Conservation (phyloP, 2,888 invertebrate species). For the Minunthozetes semirufus region DNA sequence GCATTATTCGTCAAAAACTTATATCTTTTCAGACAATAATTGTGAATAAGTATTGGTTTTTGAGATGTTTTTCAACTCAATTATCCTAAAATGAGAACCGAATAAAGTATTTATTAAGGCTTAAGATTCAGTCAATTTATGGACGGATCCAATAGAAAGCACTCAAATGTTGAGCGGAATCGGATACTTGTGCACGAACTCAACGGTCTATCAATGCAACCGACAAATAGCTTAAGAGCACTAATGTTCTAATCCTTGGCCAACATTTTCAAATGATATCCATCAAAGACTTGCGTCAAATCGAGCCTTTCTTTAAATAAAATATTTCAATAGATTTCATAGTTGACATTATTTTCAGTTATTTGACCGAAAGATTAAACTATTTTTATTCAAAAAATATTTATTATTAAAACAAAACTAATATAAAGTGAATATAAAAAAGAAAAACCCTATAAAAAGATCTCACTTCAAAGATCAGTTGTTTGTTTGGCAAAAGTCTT, state of each 20-base stretch:
- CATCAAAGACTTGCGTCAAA: background rate
- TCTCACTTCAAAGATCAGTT: no score
- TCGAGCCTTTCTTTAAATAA: background rate
- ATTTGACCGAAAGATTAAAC: slow-evolving; percentile 11
- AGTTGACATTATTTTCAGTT: background rate
- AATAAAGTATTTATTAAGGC: no score
- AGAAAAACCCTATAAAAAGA: background rate
- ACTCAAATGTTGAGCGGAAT: background rate
- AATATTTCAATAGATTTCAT: background rate
- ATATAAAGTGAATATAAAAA: background rate
- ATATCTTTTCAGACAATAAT: no score
- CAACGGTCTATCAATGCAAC: background rate
- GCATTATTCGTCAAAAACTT: no score
- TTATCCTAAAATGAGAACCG: background rate
- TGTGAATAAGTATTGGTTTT: no score
- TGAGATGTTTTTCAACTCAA: slow-evolving; percentile 3
- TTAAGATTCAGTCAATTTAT: no score
- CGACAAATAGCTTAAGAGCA: background rate
- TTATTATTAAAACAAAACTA: background rate
- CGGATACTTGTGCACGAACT: slow-evolving; percentile 21
- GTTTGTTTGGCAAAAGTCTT: no score
- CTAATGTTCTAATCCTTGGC: background rate
- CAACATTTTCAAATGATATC: background rate
- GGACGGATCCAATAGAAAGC: background rate
- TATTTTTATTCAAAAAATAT: background rate